Evolutionary conservation across 2,888 invertebrate species (phyloP), one percentile per base, ranked within the genome.

Genomic region (Hipparchia sbordonii): DNA sequence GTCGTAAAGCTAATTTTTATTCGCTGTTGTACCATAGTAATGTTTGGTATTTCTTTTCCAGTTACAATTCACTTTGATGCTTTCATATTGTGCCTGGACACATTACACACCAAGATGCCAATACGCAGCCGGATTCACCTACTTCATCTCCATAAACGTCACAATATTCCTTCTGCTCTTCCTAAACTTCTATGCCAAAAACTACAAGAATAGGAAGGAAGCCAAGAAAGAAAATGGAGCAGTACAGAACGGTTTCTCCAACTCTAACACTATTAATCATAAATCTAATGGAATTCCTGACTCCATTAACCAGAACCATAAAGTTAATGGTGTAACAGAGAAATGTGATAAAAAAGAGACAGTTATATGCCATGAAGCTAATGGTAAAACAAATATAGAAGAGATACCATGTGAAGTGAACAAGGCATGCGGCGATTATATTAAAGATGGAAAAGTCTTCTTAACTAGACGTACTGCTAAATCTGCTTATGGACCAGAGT

Each of bases 51-150:
- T 13, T 8, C 46, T 45, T 45, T 65, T 89, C 23, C 90, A 96
- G 95, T 85, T 94, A 1, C 97, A 97, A 84, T 96, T 97, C 80
- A 88, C 95, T 46, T 83, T 96, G 59, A 96, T 96, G 94, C 89
- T 96, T 39, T 84, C 89, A 8, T 96, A 96, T 83, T 94, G 96
- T 85, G 83, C 90, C 45, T 87, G 91, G 83, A 94, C 93, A 0
- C 90, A 95, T 74, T 92, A 95, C 79, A 89, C 92, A 0, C 94
- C 95, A 73, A 95, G 95, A 76, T 95, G 95, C 80, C 95, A 95
- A 79, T 95, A 95, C 77, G 95, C 96, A 0, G 93, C 94, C 71
- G 88, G 93, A 0, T 90, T 96, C 74, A 94, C 95, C 0, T 93
- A 93, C 79, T 93, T 93, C 76, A 93, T 87, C 87, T 88, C 92